Conservation (phyloP, 2,797 vertebrate genomes). For the Crocodylus rhombifer region DNA sequence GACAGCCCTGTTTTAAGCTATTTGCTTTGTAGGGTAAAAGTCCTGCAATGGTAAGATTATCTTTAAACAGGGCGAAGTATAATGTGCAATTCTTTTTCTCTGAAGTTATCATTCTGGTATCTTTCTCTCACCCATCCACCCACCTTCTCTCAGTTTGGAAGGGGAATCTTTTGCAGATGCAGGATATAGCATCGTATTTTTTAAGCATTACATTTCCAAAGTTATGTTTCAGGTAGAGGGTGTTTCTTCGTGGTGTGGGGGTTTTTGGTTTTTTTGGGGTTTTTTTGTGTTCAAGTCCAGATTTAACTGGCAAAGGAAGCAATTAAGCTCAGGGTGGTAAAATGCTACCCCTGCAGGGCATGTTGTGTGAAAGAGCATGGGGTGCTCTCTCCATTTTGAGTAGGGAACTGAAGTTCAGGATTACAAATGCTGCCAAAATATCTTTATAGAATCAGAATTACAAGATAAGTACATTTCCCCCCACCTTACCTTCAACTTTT, state of each 20-base stretch:
- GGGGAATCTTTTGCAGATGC: background rate
- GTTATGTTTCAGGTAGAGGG: background rate
- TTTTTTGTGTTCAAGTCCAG: background rate
- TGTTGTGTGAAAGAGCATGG: background rate
- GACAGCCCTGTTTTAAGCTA: background rate
- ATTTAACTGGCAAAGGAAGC: background rate
- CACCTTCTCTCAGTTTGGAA: background rate
- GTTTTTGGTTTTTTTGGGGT: background rate
- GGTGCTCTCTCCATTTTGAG: background rate
- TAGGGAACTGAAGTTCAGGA: background rate
- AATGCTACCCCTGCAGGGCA: rapidly evolving
- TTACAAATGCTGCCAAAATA: background rate
- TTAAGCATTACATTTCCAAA: background rate
- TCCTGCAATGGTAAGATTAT: background rate
- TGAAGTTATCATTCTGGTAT: background rate
- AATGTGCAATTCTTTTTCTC: background rate
- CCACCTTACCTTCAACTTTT: background rate
- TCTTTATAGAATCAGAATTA: background rate
- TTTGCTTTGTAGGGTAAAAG: background rate
- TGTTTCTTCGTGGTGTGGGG: background rate
- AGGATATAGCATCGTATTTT: background rate
- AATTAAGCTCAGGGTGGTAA: background rate
- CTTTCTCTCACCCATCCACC: background rate
- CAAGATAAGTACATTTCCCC: rapidly evolving
- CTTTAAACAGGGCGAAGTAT: background rate